Conservation (phyloP, 2,113 vertebrate species). For the Datnioides undecimradiatus region DNA sequence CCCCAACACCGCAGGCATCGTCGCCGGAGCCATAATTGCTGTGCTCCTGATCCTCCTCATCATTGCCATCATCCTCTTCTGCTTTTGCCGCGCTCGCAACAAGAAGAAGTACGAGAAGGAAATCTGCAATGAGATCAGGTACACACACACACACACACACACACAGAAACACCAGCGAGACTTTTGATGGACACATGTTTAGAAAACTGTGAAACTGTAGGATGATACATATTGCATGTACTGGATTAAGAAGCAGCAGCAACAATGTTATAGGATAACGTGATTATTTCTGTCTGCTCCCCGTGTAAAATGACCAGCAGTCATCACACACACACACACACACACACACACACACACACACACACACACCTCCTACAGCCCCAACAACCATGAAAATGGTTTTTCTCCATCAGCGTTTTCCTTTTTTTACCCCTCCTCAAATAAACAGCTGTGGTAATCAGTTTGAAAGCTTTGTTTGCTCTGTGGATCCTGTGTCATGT, state of each 20-base stretch:
- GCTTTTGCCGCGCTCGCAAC: slow-evolving; percentile 89
- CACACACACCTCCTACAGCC: slow-evolving; percentile 18
- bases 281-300: slow-evolving; percentile 21
- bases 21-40: slow-evolving; percentile 88
- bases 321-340: slow-evolving; percentile 3
- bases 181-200: slow-evolving; percentile 8
- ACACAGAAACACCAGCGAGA: background rate
- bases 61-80: slow-evolving; percentile 88
- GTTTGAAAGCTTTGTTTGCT: slow-evolving; percentile 83
- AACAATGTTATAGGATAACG: slow-evolving; percentile 4
- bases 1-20: slow-evolving; percentile 88
- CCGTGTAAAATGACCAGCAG: slow-evolving; percentile 11
- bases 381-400: slow-evolving; percentile 57
- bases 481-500: slow-evolving; percentile 74
- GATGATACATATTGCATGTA: too few relatives aligned
- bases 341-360: slow-evolving; percentile 13
- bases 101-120: slow-evolving; percentile 97
- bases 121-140: slow-evolving; percentile 98
- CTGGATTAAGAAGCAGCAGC: slow-evolving; percentile 14
- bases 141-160: slow-evolving; percentile 1
- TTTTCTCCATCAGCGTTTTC: slow-evolving; percentile 75
- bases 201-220: too few relatives aligned
- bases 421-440: slow-evolving; percentile 57
- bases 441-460: slow-evolving; percentile 84
- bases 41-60: slow-evolving; percentile 88